phyloP scores from a whole-genome alignment of 2,113 vertebrate genomes.

The Uria lomvia region DNA sequence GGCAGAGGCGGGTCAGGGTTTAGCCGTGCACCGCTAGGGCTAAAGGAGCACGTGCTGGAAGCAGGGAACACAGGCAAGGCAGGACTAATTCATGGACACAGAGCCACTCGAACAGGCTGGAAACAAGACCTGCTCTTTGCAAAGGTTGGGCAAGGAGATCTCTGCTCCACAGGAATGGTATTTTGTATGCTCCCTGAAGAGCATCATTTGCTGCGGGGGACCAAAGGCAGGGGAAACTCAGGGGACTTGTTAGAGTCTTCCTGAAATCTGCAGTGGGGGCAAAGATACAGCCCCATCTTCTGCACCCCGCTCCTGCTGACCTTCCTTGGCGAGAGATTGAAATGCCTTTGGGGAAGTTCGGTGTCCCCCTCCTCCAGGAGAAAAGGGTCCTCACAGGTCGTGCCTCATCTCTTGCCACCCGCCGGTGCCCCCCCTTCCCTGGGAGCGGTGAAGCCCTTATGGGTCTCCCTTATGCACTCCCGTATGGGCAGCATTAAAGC shows the following conservation, averaged over 20 bases:
- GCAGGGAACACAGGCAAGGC: neutral
- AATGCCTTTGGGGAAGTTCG: rapidly evolving
- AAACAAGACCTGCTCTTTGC: neutral
- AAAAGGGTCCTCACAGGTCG: neutral
- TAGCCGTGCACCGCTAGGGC: neutral
- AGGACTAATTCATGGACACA: too few relatives aligned
- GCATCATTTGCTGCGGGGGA: neutral
- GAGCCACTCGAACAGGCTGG: neutral
- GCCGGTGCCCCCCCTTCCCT: neutral
- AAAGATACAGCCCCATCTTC: neutral
- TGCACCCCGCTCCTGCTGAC: neutral
- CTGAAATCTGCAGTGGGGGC: neutral
- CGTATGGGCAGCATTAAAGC: neutral
- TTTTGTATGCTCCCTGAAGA: neutral
- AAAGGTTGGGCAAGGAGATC: neutral
- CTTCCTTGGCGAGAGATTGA: neutral
- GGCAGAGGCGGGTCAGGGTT: neutral
- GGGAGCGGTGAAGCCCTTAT: neutral
- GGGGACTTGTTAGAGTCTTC: neutral
- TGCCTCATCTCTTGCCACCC: neutral
- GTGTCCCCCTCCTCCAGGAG: neutral
- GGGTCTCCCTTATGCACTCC: too few relatives aligned
- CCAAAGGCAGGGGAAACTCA: neutral
- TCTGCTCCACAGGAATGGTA: rapidly evolving
- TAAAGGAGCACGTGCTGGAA: neutral